A percentile compares a stretch with the other conserved stretches of the same genome.
These are phyloP conservation scores for Pelvicachromis taeniatus DNA, from an alignment of 2,113 vertebrate genomes.

Conservation along the genomic window DNA sequence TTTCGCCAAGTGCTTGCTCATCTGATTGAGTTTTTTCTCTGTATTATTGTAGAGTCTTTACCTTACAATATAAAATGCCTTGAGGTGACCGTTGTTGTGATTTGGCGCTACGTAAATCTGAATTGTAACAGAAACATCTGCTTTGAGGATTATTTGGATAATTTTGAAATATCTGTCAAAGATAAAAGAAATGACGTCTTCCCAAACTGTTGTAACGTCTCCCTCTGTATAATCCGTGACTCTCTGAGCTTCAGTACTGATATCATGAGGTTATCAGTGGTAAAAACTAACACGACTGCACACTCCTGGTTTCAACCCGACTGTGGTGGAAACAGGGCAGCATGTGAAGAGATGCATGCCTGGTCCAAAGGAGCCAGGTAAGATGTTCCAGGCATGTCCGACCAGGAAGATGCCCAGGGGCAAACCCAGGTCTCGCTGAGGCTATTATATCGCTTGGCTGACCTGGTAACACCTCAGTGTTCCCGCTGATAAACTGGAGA, in stretches of 20 bases:
- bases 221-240: too few relatives aligned
- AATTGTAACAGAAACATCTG: neutral
- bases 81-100: fast-evolving
- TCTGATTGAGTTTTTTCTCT: neutral
- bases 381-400: neutral
- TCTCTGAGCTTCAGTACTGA: neutral
- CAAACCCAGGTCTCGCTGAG: neutral
- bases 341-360: neutral
- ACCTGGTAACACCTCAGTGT: neutral
- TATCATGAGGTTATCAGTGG: neutral
- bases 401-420: neutral
- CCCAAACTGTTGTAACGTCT: neutral
- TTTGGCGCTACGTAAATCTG: neutral
- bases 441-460: neutral
- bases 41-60: neutral
- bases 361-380: neutral
- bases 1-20: neutral
- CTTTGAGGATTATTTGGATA: neutral
- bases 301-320: neutral
- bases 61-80: neutral
- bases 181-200: neutral
- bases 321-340: neutral
- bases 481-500: neutral
- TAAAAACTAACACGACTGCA: neutral
- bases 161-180: neutral